These are phyloP conservation scores for Ennomos quercinarius DNA, from an alignment of 2,888 invertebrate genomes.

Conservation along the genomic window DNA sequence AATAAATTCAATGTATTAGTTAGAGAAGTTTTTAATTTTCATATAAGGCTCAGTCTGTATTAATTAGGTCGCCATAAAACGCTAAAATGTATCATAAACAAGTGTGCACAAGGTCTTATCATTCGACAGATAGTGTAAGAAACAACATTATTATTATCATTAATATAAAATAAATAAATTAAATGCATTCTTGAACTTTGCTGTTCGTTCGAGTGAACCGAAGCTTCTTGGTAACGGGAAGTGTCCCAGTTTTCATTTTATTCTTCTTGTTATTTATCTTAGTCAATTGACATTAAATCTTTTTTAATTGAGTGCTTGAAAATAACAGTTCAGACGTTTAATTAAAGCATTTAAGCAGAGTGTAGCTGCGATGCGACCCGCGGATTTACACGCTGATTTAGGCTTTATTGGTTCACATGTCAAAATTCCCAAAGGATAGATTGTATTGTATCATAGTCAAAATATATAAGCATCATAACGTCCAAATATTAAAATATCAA, in stretches of 20 bases:
- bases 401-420: no score
- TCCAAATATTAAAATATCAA: no score
- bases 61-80: neutral
- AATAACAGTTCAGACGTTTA: no score
- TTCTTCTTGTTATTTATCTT: slow-evolving; percentile 14
- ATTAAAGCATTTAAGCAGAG: no score
- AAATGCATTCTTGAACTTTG: slow-evolving; percentile 55
- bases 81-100: neutral
- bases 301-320: no score
- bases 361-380: no score
- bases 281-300: slow-evolving; percentile 4
- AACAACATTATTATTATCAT: slow-evolving; percentile 6
- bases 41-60: neutral
- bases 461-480: no score
- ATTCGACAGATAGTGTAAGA: slow-evolving; percentile 8
- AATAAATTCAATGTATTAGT: no score
- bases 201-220: slow-evolving; percentile 25
- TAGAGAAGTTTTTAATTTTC: no score
- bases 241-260: slow-evolving; percentile 45
- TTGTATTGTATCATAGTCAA: no score
- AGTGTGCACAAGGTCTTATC: slow-evolving; percentile 10
- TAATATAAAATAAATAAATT: slow-evolving; percentile 30
- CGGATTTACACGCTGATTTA: no score
- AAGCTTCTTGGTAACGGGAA: slow-evolving; percentile 50
- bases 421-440: no score